A percentile compares a stretch with the other conserved stretches of the same genome.
Evolutionary conservation across 1,140 invertebrate genomes (phyloP).

Genomic region (Pygmarrhopalites habei): DNA sequence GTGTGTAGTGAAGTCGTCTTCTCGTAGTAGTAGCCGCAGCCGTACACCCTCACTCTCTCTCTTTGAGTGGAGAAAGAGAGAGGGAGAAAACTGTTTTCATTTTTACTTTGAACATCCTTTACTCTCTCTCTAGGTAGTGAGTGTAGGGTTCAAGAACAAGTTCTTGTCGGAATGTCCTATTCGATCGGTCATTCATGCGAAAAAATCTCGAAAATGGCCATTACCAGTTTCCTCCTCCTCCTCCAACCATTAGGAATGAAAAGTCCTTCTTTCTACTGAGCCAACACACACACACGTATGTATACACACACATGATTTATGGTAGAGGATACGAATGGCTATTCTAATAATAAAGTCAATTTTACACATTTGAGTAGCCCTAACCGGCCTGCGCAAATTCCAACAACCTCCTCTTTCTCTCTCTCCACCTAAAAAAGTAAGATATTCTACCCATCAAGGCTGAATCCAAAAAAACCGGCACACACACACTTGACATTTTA

Average conservation of each 20-base stretch:
- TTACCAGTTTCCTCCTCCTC: conserved; percentile 31
- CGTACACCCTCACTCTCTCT: not conserved
- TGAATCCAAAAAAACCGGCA: not conserved
- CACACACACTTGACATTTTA: not conserved
- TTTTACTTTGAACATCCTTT: conserved; percentile 19
- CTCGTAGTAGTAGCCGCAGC: no score
- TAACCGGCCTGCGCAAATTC: not conserved
- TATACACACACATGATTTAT: conserved; percentile 20
- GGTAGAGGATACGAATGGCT: conserved; percentile 24
- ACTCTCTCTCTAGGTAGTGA: no score
- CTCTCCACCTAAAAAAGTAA: not conserved
- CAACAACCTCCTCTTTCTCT: not conserved
- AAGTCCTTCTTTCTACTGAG: conserved; percentile 10
- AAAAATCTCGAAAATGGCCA: conserved; percentile 37
- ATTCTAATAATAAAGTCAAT: conserved; percentile 37
- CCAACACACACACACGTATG: not conserved
- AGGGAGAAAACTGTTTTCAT: conserved; percentile 29
- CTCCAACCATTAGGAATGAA: conserved; percentile 28
- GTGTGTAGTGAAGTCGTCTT: no score
- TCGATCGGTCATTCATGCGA: conserved; percentile 37
- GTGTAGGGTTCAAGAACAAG: not conserved
- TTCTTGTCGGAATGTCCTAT: conserved; percentile 33
- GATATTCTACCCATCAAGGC: not conserved
- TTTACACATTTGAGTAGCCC: conserved; percentile 30
- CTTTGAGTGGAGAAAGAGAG: not conserved